Evolutionary conservation across 2,797 vertebrate species (phyloP).

Genomic region (Enteromius fasciolatus): DNA sequence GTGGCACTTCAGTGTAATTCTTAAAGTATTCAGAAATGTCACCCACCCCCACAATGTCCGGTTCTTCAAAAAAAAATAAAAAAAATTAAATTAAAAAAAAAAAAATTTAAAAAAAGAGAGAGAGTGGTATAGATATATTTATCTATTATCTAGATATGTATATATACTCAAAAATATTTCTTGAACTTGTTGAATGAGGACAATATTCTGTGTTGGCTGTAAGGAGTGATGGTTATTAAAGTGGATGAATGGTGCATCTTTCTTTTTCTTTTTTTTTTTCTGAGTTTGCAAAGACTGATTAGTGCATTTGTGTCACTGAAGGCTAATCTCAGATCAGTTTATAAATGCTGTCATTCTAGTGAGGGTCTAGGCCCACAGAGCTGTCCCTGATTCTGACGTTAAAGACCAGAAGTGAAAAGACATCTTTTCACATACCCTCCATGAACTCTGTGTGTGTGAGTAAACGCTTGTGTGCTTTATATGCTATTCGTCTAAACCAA

Average conservation of each 20-base stretch:
- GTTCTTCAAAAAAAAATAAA: constrained; percentile 11
- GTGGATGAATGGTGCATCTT: constrained; percentile 31
- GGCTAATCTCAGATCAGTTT: constrained; percentile 43
- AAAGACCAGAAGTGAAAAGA: constrained; percentile 27
- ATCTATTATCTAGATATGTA: constrained; percentile 75
- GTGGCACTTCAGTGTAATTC: constrained; percentile 49
- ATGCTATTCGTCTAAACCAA: constrained; percentile 37
- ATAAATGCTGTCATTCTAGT: constrained; percentile 11
- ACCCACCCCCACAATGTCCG: background rate
- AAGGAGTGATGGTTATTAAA: constrained; percentile 44
- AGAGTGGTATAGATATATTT: constrained; percentile 69
- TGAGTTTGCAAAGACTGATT: constrained; percentile 15
- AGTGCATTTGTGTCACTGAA: constrained; percentile 28
- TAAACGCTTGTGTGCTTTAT: constrained; percentile 34
- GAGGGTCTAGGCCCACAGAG: constrained; percentile 15
- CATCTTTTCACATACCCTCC: constrained; percentile 42
- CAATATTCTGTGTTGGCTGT: constrained; percentile 60
- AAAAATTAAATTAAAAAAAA: background rate
- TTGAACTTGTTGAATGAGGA: constrained; percentile 68
- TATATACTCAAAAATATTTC: constrained; percentile 71
- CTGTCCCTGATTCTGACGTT: constrained; percentile 21
- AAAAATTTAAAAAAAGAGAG: constrained; percentile 32
- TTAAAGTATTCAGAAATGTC: constrained; percentile 51
- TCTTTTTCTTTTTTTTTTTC: constrained; percentile 9
- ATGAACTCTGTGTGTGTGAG: constrained; percentile 42